Evolutionary conservation across 2,888 invertebrate species (phyloP).

Genomic region (Ormyrus nitidulus): DNA sequence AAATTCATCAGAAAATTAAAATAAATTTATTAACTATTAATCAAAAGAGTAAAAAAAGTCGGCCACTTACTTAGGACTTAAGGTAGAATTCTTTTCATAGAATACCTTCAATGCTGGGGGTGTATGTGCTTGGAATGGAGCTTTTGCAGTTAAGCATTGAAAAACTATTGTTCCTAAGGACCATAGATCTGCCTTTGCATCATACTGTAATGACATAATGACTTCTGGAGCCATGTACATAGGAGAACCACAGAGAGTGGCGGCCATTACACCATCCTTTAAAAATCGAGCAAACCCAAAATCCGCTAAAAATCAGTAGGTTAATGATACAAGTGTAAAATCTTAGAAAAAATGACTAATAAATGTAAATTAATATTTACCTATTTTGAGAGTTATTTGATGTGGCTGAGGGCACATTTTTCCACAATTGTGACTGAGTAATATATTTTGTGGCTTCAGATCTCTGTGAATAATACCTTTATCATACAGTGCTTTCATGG

Average conservation of each 20-base stretch:
- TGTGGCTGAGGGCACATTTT: constrained; percentile 84
- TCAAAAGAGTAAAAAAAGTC: background rate
- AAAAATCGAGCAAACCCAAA: constrained; percentile 99
- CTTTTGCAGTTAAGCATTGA: constrained; percentile 98
- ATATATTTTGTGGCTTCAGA: constrained; percentile 99
- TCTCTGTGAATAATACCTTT: constrained; percentile 99
- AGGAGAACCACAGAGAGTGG: constrained; percentile 98
- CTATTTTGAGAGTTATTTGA: constrained; percentile 96
- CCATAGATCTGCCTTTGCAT: constrained; percentile 99
- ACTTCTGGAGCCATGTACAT: constrained; percentile 99
- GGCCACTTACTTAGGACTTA: constrained; percentile 88
- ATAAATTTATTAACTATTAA: background rate
- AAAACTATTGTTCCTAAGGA: constrained; percentile 99
- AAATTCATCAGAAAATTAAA: constrained; percentile 8
- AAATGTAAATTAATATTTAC: constrained; percentile 76
- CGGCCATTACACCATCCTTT: constrained; percentile 99
- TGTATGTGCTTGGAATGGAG: constrained; percentile 98
- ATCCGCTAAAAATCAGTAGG: constrained; percentile 83
- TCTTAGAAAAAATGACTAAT: constrained; percentile 4
- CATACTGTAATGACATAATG: constrained; percentile 98
- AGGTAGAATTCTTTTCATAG: constrained; percentile 95
- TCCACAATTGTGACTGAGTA: constrained; percentile 89
- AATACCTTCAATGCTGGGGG: constrained; percentile 97
- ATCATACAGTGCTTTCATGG: constrained; percentile 97
- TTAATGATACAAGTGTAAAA: constrained; percentile 6